Percentiles rank a stretch among this genome's conserved stretches.
Conservation (phyloP, 1,140 invertebrate genomes). For the Onthophagus taurus region DNA sequence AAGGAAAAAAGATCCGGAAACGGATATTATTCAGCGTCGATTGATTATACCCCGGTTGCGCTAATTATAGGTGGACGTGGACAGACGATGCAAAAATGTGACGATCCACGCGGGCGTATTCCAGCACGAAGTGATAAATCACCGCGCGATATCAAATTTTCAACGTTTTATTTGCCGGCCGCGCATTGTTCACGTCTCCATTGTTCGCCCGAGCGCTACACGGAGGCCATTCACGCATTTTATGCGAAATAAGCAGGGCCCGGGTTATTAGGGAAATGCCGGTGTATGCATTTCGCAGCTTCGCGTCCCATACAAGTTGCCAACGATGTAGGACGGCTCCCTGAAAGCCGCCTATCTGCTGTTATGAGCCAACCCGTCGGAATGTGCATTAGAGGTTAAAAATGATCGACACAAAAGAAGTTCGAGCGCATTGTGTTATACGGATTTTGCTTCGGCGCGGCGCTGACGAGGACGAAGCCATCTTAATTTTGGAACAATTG, state of each 20-base stretch:
- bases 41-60: no score
- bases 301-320: conserved; percentile 11
- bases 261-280: conserved; percentile 19
- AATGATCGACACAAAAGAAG: conserved; percentile 18
- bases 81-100: no score
- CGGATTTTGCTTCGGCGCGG: no score
- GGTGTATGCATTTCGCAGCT: conserved; percentile 13
- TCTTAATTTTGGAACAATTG: no score
- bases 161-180: neutral
- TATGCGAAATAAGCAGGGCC: conserved; percentile 22
- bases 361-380: conserved; percentile 16
- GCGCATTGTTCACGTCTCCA: conserved; percentile 3
- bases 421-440: conserved; percentile 15
- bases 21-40: no score
- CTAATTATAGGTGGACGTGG: no score
- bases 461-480: no score
- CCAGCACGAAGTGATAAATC: no score
- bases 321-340: no score
- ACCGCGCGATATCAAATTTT: neutral
- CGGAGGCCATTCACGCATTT: conserved; percentile 19
- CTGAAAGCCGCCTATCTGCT: conserved; percentile 11
- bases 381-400: conserved; percentile 19
- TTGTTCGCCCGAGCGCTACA: conserved; percentile 17
- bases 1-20: no score
- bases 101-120: no score